phyloP scores from a whole-genome alignment of 2,797 vertebrate genomes.

The Neoniphon sammara region DNA sequence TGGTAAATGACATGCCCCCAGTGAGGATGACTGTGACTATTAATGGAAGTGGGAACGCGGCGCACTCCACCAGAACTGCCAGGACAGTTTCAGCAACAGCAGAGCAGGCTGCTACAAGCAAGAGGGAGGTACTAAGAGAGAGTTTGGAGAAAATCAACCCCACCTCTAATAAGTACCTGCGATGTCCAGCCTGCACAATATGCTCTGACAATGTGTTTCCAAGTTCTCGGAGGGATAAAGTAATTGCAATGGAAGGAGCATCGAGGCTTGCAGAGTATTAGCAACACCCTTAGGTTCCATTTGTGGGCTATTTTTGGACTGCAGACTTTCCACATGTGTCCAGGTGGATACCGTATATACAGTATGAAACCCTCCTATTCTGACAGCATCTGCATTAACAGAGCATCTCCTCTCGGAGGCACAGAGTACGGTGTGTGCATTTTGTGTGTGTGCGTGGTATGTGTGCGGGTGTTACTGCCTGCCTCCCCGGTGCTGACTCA shows the following conservation, averaged over 20 bases:
- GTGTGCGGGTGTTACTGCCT: slow-evolving; percentile 45
- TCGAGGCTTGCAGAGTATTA: slow-evolving; percentile 47
- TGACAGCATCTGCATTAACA: slow-evolving; percentile 49
- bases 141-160: slow-evolving; percentile 43
- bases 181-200: slow-evolving; percentile 44
- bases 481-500: slow-evolving; percentile 59
- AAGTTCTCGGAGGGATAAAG: slow-evolving; percentile 58
- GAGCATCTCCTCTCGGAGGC: not conserved
- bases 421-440: slow-evolving; percentile 54
- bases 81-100: slow-evolving; percentile 39
- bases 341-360: slow-evolving; percentile 43
- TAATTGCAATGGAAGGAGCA: slow-evolving; percentile 64
- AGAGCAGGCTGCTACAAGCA: slow-evolving; percentile 28
- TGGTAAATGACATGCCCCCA: slow-evolving; percentile 55
- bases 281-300: slow-evolving; percentile 50
- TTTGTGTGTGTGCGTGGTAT: slow-evolving; percentile 52
- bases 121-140: slow-evolving; percentile 25
- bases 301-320: slow-evolving; percentile 54
- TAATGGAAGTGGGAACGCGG: slow-evolving; percentile 67
- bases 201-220: slow-evolving; percentile 49
- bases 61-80: slow-evolving; percentile 58
- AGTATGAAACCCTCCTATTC: slow-evolving; percentile 34
- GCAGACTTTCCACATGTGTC: slow-evolving; percentile 30
- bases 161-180: slow-evolving; percentile 63
- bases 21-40: slow-evolving; percentile 31